Evolutionary conservation across 1,140 invertebrate genomes (phyloP).

Genomic region (Antheraea pernyi): DNA sequence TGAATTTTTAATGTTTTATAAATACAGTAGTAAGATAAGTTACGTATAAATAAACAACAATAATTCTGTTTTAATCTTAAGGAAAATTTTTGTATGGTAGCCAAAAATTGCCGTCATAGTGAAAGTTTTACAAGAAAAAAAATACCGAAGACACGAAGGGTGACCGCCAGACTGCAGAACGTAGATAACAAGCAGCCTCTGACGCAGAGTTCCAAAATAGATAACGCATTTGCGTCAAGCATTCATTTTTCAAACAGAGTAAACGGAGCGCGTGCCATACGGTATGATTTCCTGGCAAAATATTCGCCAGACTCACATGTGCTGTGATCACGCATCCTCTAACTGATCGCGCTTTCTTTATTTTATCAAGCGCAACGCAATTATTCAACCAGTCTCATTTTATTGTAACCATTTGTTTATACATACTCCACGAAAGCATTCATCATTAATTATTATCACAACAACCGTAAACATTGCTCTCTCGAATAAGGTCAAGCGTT

Average conservation of each 20-base stretch:
- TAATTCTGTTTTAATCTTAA: background rate
- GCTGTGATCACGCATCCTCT: conserved; percentile 47
- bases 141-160: conserved; percentile 40
- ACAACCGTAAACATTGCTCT: background rate
- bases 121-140: conserved; percentile 22
- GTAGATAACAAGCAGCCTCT: conserved; percentile 60
- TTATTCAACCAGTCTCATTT: conserved; percentile 21
- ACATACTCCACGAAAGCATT: conserved; percentile 7
- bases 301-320: conserved; percentile 55
- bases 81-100: background rate
- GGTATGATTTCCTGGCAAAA: conserved; percentile 69
- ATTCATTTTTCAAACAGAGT: conserved; percentile 73
- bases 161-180: conserved; percentile 68
- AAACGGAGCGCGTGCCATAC: conserved; percentile 66
- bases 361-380: conserved; percentile 28
- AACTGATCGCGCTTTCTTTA: conserved; percentile 55
- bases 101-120: conserved; percentile 1
- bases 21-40: background rate
- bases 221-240: conserved; percentile 78
- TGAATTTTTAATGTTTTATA: background rate
- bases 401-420: conserved; percentile 5
- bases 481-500: background rate
- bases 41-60: background rate
- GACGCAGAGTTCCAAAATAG: conserved; percentile 76
- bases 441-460: conserved; percentile 16